phyloP scores from a whole-genome alignment of 2,888 invertebrate species.

The Lingula anatina region DNA sequence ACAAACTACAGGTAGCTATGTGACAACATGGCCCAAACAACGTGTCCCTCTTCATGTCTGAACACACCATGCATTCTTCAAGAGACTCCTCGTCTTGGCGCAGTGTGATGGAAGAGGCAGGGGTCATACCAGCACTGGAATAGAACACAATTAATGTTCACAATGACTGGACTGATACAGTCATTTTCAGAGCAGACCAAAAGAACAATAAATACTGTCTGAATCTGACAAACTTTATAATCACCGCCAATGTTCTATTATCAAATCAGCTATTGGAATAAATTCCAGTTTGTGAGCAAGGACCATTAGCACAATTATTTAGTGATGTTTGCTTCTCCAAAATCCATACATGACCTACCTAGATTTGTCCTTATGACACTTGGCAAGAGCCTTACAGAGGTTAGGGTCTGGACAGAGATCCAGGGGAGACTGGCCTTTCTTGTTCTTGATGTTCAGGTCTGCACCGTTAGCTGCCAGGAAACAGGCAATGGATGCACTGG shows the following conservation, averaged over 20 bases:
- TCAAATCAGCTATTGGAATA: too few relatives aligned
- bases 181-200: neutral
- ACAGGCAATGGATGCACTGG: slow-evolving; percentile 91
- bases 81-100: slow-evolving; percentile 55
- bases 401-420: slow-evolving; percentile 98
- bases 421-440: slow-evolving; percentile 82
- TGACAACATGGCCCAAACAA: slow-evolving; percentile 59
- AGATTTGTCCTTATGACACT: slow-evolving; percentile 80
- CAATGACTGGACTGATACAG: neutral
- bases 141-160: neutral
- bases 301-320: too few relatives aligned
- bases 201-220: too few relatives aligned
- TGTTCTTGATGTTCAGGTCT: slow-evolving; percentile 84
- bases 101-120: slow-evolving; percentile 36
- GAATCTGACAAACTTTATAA: too few relatives aligned
- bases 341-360: too few relatives aligned
- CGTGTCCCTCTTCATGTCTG: slow-evolving; percentile 85
- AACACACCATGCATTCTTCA: slow-evolving; percentile 92
- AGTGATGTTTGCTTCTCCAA: too few relatives aligned
- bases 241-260: too few relatives aligned
- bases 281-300: too few relatives aligned
- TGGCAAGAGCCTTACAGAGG: slow-evolving; percentile 86
- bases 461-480: slow-evolving; percentile 94
- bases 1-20: slow-evolving; percentile 86
- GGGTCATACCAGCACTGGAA: slow-evolving; percentile 29